A percentile compares a stretch with the other conserved stretches of the same genome.
phyloP scores from a whole-genome alignment of 2,888 invertebrate genomes.

The Adelognathus sp. region DNA sequence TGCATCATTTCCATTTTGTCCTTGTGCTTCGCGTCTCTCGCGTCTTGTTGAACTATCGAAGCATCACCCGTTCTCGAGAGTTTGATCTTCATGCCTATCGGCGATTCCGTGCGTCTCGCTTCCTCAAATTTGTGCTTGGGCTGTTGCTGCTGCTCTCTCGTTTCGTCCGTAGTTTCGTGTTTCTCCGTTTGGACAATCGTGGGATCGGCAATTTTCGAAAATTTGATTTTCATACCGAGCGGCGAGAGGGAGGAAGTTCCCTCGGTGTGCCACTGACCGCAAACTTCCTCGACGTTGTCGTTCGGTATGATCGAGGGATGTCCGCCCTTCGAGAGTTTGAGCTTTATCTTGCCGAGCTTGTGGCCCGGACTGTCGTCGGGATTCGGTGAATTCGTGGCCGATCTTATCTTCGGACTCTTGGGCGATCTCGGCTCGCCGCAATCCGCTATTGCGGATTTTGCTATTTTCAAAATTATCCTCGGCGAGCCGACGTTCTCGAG shows the following conservation, averaged over 20 bases:
- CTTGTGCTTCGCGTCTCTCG: constrained; percentile 42
- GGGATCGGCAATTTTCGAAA: constrained; percentile 73
- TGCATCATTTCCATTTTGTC: constrained; percentile 50
- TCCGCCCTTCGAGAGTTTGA: constrained; percentile 82
- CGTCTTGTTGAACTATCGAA: constrained; percentile 65
- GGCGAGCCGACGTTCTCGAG: constrained; percentile 78
- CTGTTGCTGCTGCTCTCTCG: constrained; percentile 29
- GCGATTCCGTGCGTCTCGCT: constrained; percentile 72
- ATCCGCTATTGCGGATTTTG: constrained; percentile 78
- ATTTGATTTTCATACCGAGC: constrained; percentile 77
- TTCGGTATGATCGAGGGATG: constrained; percentile 79
- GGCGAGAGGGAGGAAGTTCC: constrained; percentile 73
- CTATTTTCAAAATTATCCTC: constrained; percentile 78
- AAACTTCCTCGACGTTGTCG: constrained; percentile 72
- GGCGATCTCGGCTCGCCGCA: constrained; percentile 78
- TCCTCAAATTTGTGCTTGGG: constrained; percentile 61
- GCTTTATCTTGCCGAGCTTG: constrained; percentile 82
- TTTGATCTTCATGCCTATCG: constrained; percentile 79
- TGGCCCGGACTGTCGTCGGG: constrained; percentile 80
- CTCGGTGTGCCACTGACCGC: constrained; percentile 75
- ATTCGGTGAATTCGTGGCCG: constrained; percentile 78
- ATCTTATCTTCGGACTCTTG: constrained; percentile 78
- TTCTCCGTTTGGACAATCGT: constrained; percentile 69
- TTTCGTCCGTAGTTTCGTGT: constrained; percentile 40
- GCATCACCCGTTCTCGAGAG: constrained; percentile 77